Evolutionary conservation across 1,140 invertebrate genomes (phyloP).

Genomic region (Ericerus pela): DNA sequence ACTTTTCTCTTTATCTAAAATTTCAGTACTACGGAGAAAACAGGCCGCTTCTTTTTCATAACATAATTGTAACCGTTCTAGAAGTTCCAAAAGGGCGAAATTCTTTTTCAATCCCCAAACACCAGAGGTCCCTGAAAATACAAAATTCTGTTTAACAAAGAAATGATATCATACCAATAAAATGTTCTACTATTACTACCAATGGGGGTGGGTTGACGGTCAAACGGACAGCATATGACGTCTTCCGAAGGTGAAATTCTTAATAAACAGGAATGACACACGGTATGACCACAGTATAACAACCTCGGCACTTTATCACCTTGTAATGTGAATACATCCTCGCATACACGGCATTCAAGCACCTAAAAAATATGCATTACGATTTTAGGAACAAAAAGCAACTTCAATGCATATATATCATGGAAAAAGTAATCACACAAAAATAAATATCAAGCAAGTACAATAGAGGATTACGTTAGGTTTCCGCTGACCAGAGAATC

Average conservation of each 20-base stretch:
- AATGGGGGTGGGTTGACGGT: conserved; percentile 42
- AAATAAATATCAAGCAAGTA: neutral
- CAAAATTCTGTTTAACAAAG: conserved; percentile 19
- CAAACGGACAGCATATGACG: conserved; percentile 43
- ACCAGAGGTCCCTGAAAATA: conserved; percentile 33
- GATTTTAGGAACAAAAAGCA: conserved; percentile 8
- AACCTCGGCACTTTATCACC: conserved; percentile 44
- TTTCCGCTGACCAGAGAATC: neutral
- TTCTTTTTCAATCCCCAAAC: conserved; percentile 48
- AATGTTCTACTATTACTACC: conserved; percentile 22
- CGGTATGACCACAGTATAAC: conserved; percentile 44
- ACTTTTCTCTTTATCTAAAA: conserved; percentile 35
- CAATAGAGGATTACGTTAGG: neutral
- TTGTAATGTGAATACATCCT: conserved; percentile 43
- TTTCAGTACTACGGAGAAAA: conserved; percentile 30
- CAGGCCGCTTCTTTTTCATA: conserved; percentile 23
- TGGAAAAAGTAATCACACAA: neutral
- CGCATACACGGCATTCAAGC: conserved; percentile 45
- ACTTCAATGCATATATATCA: neutral
- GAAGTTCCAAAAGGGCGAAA: conserved; percentile 43
- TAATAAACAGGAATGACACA: conserved; percentile 43
- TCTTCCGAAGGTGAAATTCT: conserved; percentile 34
- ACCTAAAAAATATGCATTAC: conserved; percentile 27
- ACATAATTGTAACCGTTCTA: conserved; percentile 38
- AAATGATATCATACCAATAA: conserved; percentile 12